phyloP scores from a whole-genome alignment of 2,888 invertebrate genomes.

The Lamproptera curius region DNA sequence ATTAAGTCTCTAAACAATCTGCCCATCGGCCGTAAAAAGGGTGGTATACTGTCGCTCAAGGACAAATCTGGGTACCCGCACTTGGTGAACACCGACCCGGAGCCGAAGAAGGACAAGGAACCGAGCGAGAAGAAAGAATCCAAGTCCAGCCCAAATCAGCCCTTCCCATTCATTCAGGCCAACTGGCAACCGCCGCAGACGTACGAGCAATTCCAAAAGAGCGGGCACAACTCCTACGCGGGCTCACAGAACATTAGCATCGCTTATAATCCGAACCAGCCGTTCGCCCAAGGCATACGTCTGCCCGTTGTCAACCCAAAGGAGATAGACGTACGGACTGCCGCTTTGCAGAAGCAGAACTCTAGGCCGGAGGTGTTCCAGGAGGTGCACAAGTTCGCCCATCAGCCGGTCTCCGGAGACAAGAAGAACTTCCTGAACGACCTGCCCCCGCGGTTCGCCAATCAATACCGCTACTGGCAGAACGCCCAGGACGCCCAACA shows the following conservation, averaged over 20 bases:
- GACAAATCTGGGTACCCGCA: conserved; percentile 75
- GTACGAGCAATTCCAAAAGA: conserved; percentile 45
- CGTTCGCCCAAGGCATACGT: conserved; percentile 49
- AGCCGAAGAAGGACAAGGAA: conserved; percentile 49
- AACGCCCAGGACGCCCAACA: conserved; percentile 54
- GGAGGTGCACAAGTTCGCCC: conserved; percentile 52
- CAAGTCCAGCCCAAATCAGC: conserved; percentile 42
- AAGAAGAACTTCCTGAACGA: conserved; percentile 69
- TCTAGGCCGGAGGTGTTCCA: conserved; percentile 60
- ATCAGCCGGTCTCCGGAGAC: conserved; percentile 61
- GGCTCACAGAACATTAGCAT: conserved; percentile 50
- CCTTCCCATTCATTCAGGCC: conserved; percentile 25
- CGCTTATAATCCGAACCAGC: conserved; percentile 51
- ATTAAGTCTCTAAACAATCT: conserved; percentile 64
- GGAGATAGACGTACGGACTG: conserved; percentile 71
- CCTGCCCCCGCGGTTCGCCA: conserved; percentile 66
- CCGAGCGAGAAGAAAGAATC: conserved; percentile 58
- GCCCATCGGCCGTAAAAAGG: conserved; percentile 66
- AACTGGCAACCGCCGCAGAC: conserved; percentile 39
- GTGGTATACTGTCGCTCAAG: conserved; percentile 72
- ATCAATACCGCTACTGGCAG: conserved; percentile 69
- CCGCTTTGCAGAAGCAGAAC: conserved; percentile 67
- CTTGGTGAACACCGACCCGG: conserved; percentile 62
- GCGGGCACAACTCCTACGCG: conserved; percentile 58
- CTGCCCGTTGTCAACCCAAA: conserved; percentile 72